phyloP scores from a whole-genome alignment of 2,113 vertebrate species.

The human region DNA sequence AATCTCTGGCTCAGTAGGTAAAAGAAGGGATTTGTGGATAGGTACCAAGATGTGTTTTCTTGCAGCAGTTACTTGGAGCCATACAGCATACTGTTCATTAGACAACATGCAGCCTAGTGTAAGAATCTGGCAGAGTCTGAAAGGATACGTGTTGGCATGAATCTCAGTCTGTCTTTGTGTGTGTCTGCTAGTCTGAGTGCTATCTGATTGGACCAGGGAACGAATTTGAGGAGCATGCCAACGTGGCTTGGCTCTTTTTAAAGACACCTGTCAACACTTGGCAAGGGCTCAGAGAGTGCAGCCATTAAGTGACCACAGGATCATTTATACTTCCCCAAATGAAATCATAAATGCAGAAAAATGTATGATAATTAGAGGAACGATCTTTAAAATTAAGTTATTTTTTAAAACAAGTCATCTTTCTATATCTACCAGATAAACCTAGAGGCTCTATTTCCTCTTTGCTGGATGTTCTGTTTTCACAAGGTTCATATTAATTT shows the following conservation, averaged over 20 bases:
- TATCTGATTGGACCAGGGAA: conserved; percentile 36
- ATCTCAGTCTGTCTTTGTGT: background rate
- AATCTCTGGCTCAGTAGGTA: background rate
- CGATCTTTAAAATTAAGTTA: conserved; percentile 27
- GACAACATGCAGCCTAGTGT: conserved; percentile 8
- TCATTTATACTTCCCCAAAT: conserved; percentile 1
- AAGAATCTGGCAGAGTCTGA: conserved; percentile 35
- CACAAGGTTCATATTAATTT: background rate
- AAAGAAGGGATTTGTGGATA: background rate
- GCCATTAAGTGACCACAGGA: conserved; percentile 6
- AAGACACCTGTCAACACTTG: conserved; percentile 62
- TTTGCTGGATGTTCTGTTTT: background rate
- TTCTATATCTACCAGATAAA: background rate
- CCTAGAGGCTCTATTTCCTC: background rate
- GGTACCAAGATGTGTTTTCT: background rate
- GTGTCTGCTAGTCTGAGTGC: background rate
- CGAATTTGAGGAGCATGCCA: conserved; percentile 1
- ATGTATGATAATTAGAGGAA: background rate
- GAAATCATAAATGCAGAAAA: conserved; percentile 38
- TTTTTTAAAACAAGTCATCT: background rate
- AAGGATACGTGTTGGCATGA: background rate
- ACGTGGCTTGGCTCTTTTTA: conserved; percentile 42
- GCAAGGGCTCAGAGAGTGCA: background rate
- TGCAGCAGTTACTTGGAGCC: background rate
- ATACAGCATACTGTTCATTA: conserved; percentile 19